These are phyloP conservation scores for Uria lomvia DNA, from an alignment of 2,113 vertebrate species.

Conservation along the genomic window DNA sequence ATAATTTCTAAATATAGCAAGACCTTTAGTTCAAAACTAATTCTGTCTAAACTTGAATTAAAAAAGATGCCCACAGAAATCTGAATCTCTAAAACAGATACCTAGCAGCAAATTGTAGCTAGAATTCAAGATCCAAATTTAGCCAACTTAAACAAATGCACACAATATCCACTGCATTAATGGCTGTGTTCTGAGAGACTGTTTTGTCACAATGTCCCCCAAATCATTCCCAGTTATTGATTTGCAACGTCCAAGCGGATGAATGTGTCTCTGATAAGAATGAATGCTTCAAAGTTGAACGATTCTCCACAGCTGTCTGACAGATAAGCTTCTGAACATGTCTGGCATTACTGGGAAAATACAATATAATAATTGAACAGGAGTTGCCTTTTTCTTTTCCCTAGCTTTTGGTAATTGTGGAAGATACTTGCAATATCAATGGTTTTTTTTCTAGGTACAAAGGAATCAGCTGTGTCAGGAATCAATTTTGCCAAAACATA, in stretches of 20 bases:
- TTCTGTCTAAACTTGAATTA: background rate
- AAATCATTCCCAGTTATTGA: conserved; percentile 16
- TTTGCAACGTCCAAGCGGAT: background rate
- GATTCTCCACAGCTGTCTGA: background rate
- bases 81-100: background rate
- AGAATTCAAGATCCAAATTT: background rate
- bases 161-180: background rate
- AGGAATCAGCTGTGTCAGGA: background rate
- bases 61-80: background rate
- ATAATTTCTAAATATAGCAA: background rate
- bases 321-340: background rate
- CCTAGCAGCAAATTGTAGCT: background rate
- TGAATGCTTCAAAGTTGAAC: background rate
- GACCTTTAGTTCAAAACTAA: background rate
- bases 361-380: background rate
- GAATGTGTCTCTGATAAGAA: background rate
- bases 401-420: background rate
- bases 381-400: background rate
- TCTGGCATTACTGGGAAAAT: background rate
- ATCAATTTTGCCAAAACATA: background rate
- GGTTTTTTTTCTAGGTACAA: background rate
- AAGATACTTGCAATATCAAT: background rate
- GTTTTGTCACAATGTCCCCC: background rate
- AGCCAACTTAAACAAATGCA: background rate
- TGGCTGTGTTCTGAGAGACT: background rate